Conservation (phyloP, 2,888 invertebrate species). For the Salpingus planirostris region DNA sequence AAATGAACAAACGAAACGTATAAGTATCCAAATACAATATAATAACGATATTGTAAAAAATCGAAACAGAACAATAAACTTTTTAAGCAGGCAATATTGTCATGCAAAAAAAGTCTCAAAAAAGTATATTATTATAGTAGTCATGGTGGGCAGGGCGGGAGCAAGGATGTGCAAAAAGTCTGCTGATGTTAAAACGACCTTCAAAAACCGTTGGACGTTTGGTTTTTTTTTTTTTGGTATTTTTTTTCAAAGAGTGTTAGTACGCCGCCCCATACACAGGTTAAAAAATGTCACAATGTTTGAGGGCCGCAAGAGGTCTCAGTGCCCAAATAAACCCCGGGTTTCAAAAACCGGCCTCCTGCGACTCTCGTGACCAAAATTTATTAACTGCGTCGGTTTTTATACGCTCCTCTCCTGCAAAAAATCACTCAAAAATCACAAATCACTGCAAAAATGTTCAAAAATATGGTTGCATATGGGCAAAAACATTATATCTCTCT, state of each 20-base stretch:
- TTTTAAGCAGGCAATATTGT: conserved; percentile 55
- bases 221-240: too few relatives aligned
- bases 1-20: conserved; percentile 43
- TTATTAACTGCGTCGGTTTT: conserved; percentile 18
- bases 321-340: conserved; percentile 39
- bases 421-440: conserved; percentile 41
- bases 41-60: conserved; percentile 13
- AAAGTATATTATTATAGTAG: too few relatives aligned
- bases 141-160: conserved; percentile 50
- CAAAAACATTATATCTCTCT: too few relatives aligned
- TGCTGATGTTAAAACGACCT: conserved; percentile 52
- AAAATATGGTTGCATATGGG: too few relatives aligned
- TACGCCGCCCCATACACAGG: conserved; percentile 83
- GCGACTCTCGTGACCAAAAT: conserved; percentile 42
- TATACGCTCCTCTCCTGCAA: conserved; percentile 39
- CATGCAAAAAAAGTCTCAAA: conserved; percentile 50
- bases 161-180: conserved; percentile 59
- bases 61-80: conserved; percentile 10
- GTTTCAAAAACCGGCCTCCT: conserved; percentile 41
- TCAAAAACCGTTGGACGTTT: conserved; percentile 57
- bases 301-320: conserved; percentile 40
- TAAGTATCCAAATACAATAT: conserved; percentile 11
- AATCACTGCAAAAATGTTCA: conserved; percentile 23
- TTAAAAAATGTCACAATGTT: conserved; percentile 75
- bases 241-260: conserved; percentile 36